Evolutionary conservation across 2,797 vertebrate species (phyloP).

Genomic region (Acanthurus leucopareius): DNA sequence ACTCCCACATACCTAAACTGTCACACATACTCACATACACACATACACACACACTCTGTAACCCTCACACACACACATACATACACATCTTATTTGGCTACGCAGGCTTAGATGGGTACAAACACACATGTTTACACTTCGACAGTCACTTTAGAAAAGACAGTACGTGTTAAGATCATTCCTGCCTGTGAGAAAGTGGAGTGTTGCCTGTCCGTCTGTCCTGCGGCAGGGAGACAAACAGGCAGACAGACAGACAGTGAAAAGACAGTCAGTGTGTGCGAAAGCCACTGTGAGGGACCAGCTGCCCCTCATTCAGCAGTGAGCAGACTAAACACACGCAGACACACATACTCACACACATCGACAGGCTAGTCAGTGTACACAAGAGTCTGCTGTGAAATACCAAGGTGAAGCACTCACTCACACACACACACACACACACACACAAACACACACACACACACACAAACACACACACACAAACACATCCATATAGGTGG

Average conservation of each 20-base stretch:
- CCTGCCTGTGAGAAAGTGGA: constrained; percentile 79
- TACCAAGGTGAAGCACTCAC: constrained; percentile 73
- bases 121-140: constrained; percentile 78
- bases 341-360: constrained; percentile 42
- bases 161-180: constrained; percentile 81
- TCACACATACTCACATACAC: constrained; percentile 21
- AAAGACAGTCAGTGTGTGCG: constrained; percentile 80
- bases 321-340: constrained; percentile 69
- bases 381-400: constrained; percentile 83
- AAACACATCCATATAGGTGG: constrained; percentile 22
- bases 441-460: constrained; percentile 36
- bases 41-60: constrained; percentile 57
- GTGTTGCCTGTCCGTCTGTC: constrained; percentile 66
- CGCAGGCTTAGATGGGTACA: constrained; percentile 85
- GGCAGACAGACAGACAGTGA: constrained; percentile 71
- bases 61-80: constrained; percentile 39
- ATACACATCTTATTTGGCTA: constrained; percentile 83
- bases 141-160: constrained; percentile 85
- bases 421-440: constrained; percentile 34
- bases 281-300: constrained; percentile 74
- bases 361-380: constrained; percentile 77
- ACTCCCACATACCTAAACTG: constrained; percentile 32
- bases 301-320: constrained; percentile 75
- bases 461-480: constrained; percentile 4
- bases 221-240: constrained; percentile 62